Conservation (phyloP, 2,888 invertebrate genomes). For the Vanessa cardui region DNA sequence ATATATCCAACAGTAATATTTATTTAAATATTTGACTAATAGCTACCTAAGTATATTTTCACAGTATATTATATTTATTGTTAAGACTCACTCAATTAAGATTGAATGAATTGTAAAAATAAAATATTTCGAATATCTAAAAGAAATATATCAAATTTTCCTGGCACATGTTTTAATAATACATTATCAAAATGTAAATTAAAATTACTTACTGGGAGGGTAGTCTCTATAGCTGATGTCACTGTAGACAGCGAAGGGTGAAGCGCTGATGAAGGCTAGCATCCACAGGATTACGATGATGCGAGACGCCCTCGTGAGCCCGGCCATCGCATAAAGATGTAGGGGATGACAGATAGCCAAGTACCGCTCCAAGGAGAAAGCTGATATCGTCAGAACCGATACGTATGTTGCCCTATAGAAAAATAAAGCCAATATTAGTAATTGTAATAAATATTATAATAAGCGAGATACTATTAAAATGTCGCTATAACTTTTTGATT, state of each 20-base stretch:
- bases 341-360: conserved; percentile 93
- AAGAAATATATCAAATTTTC: no score
- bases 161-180: no score
- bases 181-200: not conserved
- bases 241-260: conserved; percentile 89
- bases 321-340: conserved; percentile 91
- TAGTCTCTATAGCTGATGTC: conserved; percentile 88
- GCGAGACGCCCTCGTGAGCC: conserved; percentile 87
- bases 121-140: no score
- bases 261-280: conserved; percentile 88
- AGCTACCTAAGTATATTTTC: no score
- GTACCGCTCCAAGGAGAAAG: conserved; percentile 95
- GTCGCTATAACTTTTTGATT: no score
- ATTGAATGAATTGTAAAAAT: no score
- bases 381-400: conserved; percentile 94
- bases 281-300: conserved; percentile 92
- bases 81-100: no score
- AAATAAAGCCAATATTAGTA: not conserved
- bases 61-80: no score
- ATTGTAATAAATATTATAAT: no score
- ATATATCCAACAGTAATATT: no score
- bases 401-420: conserved; percentile 90
- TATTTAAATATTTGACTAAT: no score
- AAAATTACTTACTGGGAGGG: conserved; percentile 83
- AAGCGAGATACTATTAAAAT: no score